Percentiles rank a stretch among this genome's conserved stretches.
These are phyloP conservation scores for Lepidochitona cinerea DNA, from an alignment of 2,888 invertebrate species.

Conservation along the genomic window DNA sequence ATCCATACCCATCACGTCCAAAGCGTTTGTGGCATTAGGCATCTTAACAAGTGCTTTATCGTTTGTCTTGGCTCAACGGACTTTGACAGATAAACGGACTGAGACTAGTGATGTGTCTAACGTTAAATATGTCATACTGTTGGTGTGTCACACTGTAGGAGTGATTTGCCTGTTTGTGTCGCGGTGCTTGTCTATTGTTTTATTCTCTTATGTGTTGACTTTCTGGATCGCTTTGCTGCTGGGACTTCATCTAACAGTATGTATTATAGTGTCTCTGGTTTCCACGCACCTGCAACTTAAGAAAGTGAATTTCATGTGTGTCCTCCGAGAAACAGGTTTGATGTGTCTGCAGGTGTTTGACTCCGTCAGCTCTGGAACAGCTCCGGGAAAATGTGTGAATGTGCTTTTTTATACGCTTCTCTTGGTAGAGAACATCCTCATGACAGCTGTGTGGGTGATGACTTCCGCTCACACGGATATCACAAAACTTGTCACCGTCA, in stretches of 20 bases:
- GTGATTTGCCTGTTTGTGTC: constrained; percentile 36
- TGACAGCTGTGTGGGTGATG: constrained; percentile 55
- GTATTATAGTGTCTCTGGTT: constrained; percentile 18
- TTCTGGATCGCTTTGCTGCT: constrained; percentile 40
- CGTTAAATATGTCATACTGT: not conserved
- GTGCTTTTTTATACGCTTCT: constrained; percentile 48
- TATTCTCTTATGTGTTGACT: constrained; percentile 33
- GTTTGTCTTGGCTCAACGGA: not conserved
- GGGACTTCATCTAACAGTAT: constrained; percentile 34
- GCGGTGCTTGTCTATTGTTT: constrained; percentile 38
- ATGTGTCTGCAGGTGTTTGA: constrained; percentile 44
- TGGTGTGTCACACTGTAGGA: constrained; percentile 30
- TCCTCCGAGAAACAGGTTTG: constrained; percentile 28
- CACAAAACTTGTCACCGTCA: constrained; percentile 42
- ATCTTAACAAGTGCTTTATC: not conserved
- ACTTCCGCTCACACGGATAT: constrained; percentile 32
- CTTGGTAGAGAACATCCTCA: constrained; percentile 50
- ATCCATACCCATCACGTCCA: not conserved
- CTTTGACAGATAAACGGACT: not conserved
- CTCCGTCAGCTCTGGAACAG: constrained; percentile 30
- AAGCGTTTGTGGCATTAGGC: not conserved
- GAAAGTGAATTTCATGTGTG: constrained; percentile 17
- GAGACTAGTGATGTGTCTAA: not conserved
- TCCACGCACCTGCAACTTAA: constrained; percentile 24
- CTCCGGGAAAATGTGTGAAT: constrained; percentile 46